Conservation (phyloP, 2,797 vertebrate genomes). For the Sciurus carolinensis region DNA sequence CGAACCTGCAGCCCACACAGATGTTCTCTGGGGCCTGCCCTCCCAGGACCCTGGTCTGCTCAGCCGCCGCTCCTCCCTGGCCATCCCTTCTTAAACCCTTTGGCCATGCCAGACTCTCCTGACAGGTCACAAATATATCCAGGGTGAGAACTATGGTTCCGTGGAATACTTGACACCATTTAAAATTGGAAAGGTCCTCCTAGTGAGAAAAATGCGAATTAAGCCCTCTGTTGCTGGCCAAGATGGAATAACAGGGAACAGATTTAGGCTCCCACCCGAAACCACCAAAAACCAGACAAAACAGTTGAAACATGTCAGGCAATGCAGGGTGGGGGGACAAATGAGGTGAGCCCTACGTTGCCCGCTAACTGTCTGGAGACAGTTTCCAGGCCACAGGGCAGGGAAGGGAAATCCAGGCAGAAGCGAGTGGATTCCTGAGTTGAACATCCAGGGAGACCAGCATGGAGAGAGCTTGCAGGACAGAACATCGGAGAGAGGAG, state of each 20-base stretch:
- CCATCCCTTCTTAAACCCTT: background rate
- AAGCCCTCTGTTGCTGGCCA: conserved; percentile 32
- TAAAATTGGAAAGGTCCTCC: background rate
- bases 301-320: conserved; percentile 25
- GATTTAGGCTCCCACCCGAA: conserved; percentile 49
- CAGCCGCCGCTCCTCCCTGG: background rate
- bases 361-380: background rate
- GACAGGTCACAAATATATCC: background rate
- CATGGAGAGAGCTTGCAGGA: background rate
- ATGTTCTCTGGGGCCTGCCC: conserved; percentile 37
- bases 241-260: conserved; percentile 51
- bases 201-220: conserved; percentile 56
- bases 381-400: background rate
- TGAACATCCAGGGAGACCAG: background rate
- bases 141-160: background rate
- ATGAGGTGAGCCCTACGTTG: background rate
- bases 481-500: background rate
- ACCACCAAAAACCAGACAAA: conserved; percentile 74
- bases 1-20: conserved; percentile 76
- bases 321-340: background rate
- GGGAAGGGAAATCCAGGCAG: background rate
- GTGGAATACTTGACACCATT: background rate
- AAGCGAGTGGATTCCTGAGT: background rate
- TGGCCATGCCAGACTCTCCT: background rate
- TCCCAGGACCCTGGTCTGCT: background rate